Evolutionary conservation across 2,797 vertebrate species (phyloP), one percentile per base, ranked within the genome.

Genomic region (Gymnodraco acuticeps): DNA sequence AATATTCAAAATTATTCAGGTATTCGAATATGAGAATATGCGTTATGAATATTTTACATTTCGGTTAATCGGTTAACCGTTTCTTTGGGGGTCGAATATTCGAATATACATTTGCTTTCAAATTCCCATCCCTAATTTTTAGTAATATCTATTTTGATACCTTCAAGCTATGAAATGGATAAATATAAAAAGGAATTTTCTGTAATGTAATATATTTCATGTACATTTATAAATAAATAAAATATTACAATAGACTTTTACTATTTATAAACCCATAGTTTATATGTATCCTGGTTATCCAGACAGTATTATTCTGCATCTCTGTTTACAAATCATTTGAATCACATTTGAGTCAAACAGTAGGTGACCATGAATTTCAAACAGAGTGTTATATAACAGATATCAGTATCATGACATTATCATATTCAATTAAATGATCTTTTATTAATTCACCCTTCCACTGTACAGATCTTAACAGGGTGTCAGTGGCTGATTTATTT

Each of bases 401-500:
- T 41, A 19, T 47, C 17, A 15, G 3, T 48, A 23, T 59, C 20
- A 14, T 45, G 48, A 52, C 23, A 9, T 42, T 7, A 61, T 67
- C 67, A 55, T 51, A 59, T 47, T 58, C 63, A 11, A 20, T 45
- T 19, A 59, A 71, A 55, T 19, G 1, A 55, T 47, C 27, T 41
- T 20, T 54, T 20, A 65, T 46, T 42, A n/a, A 48, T 64, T 23
- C 13, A 42, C 43, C 15, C 17, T 52, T 46, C 27, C 20, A 0
- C 16, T 17, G 43, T 46, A 1, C 4, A 38, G 45, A 19, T 7
- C 50, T 70, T 19, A n/a, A 3, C 58, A 46, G 62, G 11, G 13
- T 50, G 64, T 56, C 9, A 16, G 23, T 14, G 31, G 43, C 20
- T 74, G 53, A 33, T 69, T 45, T 51, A 65, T 65, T 45, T 54